Percentiles rank a stretch among this genome's conserved stretches.
These are phyloP conservation scores for Epistrophe eligans DNA, from an alignment of 2,888 invertebrate species.

Conservation along the genomic window DNA sequence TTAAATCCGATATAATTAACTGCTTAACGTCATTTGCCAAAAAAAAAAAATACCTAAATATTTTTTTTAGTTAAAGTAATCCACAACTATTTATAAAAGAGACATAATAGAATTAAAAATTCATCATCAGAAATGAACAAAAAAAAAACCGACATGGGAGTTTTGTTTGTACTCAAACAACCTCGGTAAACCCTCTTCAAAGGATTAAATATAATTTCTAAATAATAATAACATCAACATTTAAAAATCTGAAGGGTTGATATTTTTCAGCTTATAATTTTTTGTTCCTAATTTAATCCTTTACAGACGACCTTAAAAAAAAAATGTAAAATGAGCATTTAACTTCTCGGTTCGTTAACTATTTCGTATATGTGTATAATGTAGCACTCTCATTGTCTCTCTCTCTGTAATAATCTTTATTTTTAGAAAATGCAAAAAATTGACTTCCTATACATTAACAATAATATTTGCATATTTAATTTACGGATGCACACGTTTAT, in stretches of 20 bases:
- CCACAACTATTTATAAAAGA: constrained; percentile 36
- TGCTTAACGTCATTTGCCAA: constrained; percentile 31
- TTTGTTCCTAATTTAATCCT: constrained; percentile 29
- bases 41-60: constrained; percentile 18
- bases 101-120: constrained; percentile 54
- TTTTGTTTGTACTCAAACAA: constrained; percentile 53
- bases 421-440: constrained; percentile 7
- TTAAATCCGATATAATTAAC: constrained; percentile 58
- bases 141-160: constrained; percentile 48
- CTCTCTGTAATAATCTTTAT: background rate
- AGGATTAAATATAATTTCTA: constrained; percentile 60
- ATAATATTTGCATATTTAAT: constrained; percentile 72
- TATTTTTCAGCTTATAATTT: background rate
- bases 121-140: constrained; percentile 11
- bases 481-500: constrained; percentile 51
- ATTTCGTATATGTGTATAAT: constrained; percentile 30
- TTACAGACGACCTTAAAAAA: constrained; percentile 37
- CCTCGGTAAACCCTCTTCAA: constrained; percentile 53
- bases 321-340: constrained; percentile 29
- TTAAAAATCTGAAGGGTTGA: constrained; percentile 44
- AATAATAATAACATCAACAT: constrained; percentile 70
- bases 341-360: constrained; percentile 55
- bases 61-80: constrained; percentile 33
- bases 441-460: constrained; percentile 66
- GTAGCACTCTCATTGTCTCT: background rate